Evolutionary conservation across 2,113 vertebrate species (phyloP), one percentile per base, ranked within the genome.

Genomic region (Vimba vimba): DNA sequence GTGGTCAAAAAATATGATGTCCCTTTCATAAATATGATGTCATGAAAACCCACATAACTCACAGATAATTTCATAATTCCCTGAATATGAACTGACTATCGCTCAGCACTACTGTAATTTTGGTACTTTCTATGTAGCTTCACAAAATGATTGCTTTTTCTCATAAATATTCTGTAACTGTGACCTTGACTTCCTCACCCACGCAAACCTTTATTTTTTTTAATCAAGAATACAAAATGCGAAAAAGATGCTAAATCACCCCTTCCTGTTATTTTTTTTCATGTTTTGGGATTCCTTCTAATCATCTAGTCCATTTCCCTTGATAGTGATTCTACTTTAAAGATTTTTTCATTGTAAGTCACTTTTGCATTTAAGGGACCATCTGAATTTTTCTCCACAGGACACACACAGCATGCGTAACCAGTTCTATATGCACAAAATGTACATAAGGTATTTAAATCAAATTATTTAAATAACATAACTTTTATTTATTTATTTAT

Each of bases 401-500:
- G 79, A 82, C 79, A 82, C 79, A 69, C 79, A 69, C 45, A 82
- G 79, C 45, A 82, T 94, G 93, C 94, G 92, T 93, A 94, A 92
- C 93, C 55, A 57, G 55, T 57, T 57, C 87, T 87, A 92, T 89
- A 92, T 90, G 80, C 90, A 30, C 62, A 86, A 83, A 52, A 84
- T 69, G 79, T 79, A 76, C 13, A 17, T 43, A 43, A 15, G 60
- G 19, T 82, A 23, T 78, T 62, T 27, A 36, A 57, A 77, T 52
- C 3, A 79, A 57, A 71, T 57, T 47, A 79, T 82, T 23, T 76
- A 73, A 83, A 73, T 77, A 71, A 79, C 23, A 21, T 55, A 57
- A 57, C 47, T 43, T 78, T 64, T 66, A 83, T 86, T 68, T 73
- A 80, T 77, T 77, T 78, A 83, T 69, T 80, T 83, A 64, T 83